Percentiles rank a stretch among this genome's conserved stretches.
Conservation (phyloP, 2,888 invertebrate species). For the Muschampia plurimacula region DNA sequence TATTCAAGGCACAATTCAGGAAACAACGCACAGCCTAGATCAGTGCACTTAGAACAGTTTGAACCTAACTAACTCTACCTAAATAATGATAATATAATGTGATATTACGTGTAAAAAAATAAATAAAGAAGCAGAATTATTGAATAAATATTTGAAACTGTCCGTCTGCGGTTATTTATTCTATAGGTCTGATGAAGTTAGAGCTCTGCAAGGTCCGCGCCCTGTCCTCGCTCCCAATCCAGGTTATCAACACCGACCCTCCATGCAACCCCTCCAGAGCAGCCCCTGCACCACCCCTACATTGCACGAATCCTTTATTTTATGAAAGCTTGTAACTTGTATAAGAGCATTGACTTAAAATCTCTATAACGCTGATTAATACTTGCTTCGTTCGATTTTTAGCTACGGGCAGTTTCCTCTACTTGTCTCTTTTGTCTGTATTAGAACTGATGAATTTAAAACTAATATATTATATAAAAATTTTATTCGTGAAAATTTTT, state of each 20-base stretch:
- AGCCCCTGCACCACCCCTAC: constrained; percentile 56
- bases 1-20: no score
- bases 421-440: no score
- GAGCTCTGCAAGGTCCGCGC: constrained; percentile 70
- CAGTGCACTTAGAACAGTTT: no score
- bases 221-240: constrained; percentile 81
- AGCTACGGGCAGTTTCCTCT: not conserved
- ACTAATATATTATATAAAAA: no score
- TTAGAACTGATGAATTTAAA: no score
- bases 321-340: constrained; percentile 67
- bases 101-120: not conserved
- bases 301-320: constrained; percentile 81
- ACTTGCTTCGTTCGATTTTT: not conserved
- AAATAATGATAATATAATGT: no score
- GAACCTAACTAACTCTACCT: no score
- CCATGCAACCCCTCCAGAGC: constrained; percentile 52
- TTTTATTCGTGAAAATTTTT: not conserved
- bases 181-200: constrained; percentile 18
- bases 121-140: not conserved
- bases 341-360: constrained; percentile 73
- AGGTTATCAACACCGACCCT: constrained; percentile 79
- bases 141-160: not conserved
- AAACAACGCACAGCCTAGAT: no score
- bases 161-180: constrained; percentile 15
- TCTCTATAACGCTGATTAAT: constrained; percentile 1